Conservation (phyloP, 2,113 vertebrate species). For the Gallinago undulata region DNA sequence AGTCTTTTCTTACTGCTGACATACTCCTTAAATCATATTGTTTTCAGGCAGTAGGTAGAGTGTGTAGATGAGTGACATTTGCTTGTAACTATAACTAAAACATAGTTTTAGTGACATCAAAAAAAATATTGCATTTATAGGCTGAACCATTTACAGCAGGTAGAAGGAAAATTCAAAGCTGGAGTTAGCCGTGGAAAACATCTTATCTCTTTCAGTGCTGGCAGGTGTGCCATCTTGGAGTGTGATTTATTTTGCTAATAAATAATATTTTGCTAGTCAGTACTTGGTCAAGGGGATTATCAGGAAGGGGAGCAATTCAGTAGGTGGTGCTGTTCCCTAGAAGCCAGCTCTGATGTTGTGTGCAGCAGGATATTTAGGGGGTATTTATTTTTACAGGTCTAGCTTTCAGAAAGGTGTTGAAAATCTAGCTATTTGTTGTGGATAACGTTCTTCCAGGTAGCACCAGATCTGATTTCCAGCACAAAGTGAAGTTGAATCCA, state of each 20-base stretch:
- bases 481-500: background rate
- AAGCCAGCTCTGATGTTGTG: background rate
- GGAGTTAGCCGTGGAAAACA: background rate
- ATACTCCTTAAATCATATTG: conserved; percentile 66
- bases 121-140: conserved; percentile 51
- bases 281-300: background rate
- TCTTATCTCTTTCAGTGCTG: background rate
- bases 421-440: background rate
- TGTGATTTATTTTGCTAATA: background rate
- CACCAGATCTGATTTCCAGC: background rate
- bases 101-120: conserved; percentile 64
- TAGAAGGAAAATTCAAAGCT: conserved; percentile 14
- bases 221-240: background rate
- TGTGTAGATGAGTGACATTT: conserved; percentile 68
- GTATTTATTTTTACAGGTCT: background rate
- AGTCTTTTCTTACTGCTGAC: conserved; percentile 70
- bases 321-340: conserved; percentile 35
- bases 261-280: background rate
- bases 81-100: conserved; percentile 63
- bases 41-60: conserved; percentile 66
- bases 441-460: background rate
- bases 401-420: background rate
- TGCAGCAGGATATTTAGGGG: background rate
- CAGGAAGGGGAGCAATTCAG: background rate
- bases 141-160: conserved; percentile 9